Conservation (phyloP, 23 tunicate species). For the Trididemnum nubilum region DNA sequence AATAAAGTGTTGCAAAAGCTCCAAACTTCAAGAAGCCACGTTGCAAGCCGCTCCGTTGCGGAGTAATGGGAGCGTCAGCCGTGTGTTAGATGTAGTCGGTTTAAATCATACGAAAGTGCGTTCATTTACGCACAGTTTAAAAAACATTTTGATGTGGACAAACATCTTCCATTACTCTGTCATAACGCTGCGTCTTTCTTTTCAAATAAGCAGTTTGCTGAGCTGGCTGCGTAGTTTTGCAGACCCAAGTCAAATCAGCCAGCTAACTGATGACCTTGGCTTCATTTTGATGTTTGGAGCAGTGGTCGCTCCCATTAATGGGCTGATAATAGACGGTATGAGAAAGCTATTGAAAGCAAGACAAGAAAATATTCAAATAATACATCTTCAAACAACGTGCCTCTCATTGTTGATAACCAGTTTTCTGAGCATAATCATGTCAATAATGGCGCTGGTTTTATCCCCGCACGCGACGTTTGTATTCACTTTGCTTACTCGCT, state of each 20-base stretch:
- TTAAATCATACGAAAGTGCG: too few relatives aligned
- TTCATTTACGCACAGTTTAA: constrained; percentile 4
- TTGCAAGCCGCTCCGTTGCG: not conserved
- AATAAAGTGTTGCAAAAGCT: not conserved
- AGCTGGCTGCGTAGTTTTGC: constrained; percentile 24
- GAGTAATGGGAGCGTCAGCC: not conserved
- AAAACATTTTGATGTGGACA: constrained; percentile 27
- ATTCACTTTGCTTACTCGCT: not conserved
- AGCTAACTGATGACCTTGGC: constrained; percentile 5
- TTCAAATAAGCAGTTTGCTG: constrained; percentile 3
- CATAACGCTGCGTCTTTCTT: not conserved
- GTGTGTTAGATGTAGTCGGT: too few relatives aligned
- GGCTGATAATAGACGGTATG: constrained; percentile 9
- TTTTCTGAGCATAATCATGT: not conserved
- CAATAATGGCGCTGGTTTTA: not conserved
- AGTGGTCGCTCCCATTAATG: constrained; percentile 18
- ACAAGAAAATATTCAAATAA: too few relatives aligned
- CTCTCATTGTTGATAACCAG: constrained; percentile 21
- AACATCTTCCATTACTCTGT: constrained; percentile 26
- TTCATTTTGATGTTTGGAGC: constrained; percentile 1
- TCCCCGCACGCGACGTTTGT: constrained; percentile 8
- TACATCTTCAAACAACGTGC: not conserved
- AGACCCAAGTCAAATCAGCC: not conserved
- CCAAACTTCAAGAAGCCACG: not conserved
- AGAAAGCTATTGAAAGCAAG: not conserved